Evolutionary conservation across 2,113 vertebrate genomes (phyloP).

Genomic region (Ptilonorhynchus violaceus): DNA sequence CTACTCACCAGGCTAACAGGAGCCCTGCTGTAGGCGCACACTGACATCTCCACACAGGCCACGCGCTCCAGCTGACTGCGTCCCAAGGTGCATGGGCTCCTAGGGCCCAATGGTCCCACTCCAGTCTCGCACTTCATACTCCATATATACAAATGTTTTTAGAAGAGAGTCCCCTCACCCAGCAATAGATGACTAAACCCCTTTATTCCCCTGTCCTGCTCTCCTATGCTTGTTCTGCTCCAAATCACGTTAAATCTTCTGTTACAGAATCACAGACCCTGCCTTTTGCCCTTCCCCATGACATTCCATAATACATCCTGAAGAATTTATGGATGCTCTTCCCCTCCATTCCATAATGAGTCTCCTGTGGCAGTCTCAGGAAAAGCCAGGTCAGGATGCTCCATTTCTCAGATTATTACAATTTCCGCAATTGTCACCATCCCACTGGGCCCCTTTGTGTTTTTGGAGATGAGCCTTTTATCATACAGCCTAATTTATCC

Average conservation of each 20-base stretch:
- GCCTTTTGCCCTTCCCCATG: background rate
- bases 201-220: background rate
- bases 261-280: background rate
- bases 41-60: background rate
- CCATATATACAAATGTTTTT: background rate
- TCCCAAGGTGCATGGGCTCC: accelerated
- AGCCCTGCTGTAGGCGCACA: background rate
- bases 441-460: background rate
- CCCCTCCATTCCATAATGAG: background rate
- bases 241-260: background rate
- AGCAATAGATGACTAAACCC: background rate
- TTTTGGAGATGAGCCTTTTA: background rate
- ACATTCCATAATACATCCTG: background rate
- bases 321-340: background rate
- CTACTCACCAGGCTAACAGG: background rate
- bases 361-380: background rate
- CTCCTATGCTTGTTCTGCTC: background rate
- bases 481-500: background rate
- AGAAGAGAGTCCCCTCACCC: background rate
- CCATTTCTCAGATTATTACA: background rate
- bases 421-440: background rate
- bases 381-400: background rate
- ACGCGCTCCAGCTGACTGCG: background rate
- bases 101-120: background rate
- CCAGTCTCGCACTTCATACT: background rate